A percentile compares a stretch with the other conserved stretches of the same genome.
These are phyloP conservation scores for Esox niger DNA, from an alignment of 2,113 vertebrate genomes.

Conservation along the genomic window DNA sequence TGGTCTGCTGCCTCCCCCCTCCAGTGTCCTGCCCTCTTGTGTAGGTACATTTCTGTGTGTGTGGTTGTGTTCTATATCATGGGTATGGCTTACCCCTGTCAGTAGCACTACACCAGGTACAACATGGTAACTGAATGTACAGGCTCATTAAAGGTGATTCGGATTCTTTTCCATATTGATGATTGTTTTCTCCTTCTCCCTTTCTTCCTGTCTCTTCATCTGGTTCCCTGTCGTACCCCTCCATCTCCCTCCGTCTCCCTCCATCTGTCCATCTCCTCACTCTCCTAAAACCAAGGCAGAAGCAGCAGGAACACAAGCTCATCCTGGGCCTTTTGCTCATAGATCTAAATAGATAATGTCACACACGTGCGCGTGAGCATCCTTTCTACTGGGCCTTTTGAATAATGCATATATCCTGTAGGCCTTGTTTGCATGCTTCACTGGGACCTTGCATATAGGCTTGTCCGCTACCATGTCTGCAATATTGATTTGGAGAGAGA, in stretches of 20 bases:
- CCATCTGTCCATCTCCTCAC: constrained; percentile 14
- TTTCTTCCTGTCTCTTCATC: constrained; percentile 10
- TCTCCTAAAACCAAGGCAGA: constrained; percentile 45
- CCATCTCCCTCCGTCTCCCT: background rate
- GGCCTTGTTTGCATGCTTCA: constrained; percentile 66
- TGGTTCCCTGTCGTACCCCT: constrained; percentile 18
- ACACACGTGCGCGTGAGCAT: constrained; percentile 24
- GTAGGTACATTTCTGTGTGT: too few species aligned
- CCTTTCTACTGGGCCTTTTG: constrained; percentile 61
- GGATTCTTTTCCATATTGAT: too few species aligned
- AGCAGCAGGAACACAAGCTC: constrained; percentile 35
- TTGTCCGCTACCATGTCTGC: constrained; percentile 42
- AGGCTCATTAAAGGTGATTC: too few species aligned
- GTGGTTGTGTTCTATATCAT: too few species aligned
- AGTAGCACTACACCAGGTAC: too few species aligned
- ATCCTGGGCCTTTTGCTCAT: constrained; percentile 53
- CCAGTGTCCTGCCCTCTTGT: too few species aligned
- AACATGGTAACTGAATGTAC: too few species aligned
- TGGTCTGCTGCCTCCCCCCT: too few species aligned
- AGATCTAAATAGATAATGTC: constrained; percentile 72
- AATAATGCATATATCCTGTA: constrained; percentile 67
- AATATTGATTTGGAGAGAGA: constrained; percentile 62
- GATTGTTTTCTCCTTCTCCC: constrained; percentile 24
- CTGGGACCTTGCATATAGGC: constrained; percentile 60
- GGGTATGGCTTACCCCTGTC: too few species aligned